phyloP scores from a whole-genome alignment of 2,797 vertebrate genomes.

The Silurus lanzhouensis region DNA sequence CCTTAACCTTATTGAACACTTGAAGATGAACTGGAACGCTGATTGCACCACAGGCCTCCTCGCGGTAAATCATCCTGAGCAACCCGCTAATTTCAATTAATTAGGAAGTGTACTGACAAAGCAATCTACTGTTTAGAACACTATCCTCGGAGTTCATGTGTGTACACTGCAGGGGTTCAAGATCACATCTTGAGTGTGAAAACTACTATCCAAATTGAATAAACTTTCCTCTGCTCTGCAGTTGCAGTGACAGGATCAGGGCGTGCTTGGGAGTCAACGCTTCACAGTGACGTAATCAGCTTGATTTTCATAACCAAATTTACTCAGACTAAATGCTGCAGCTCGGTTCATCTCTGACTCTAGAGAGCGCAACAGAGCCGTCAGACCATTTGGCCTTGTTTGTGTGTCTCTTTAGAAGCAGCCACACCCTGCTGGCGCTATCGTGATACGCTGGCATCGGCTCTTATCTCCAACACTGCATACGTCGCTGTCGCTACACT shows the following conservation, averaged over 20 bases:
- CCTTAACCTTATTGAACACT: too few relatives aligned
- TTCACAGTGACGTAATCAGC: neutral
- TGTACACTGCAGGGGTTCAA: neutral
- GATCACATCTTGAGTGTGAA: neutral
- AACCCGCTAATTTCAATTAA: neutral
- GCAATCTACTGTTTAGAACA: neutral
- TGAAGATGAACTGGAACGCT: too few relatives aligned
- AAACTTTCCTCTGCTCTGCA: neutral
- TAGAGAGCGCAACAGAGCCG: slow-evolving; percentile 48
- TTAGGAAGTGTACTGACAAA: neutral
- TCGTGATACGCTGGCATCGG: slow-evolving; percentile 46
- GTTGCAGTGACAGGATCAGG: neutral
- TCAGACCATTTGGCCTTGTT: slow-evolving; percentile 36
- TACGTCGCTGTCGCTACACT: neutral
- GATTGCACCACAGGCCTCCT: too few relatives aligned
- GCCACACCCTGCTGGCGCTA: slow-evolving; percentile 56
- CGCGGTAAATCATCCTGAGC: too few relatives aligned
- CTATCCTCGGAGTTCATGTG: neutral
- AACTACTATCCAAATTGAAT: neutral
- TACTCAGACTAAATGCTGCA: neutral
- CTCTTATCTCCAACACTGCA: slow-evolving; percentile 53
- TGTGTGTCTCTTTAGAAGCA: slow-evolving; percentile 38
- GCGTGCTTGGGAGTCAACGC: neutral
- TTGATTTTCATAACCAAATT: slow-evolving; percentile 2
- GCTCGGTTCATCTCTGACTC: neutral